phyloP scores from a whole-genome alignment of 2,797 vertebrate species.

The Hippopotamyrus pictus region DNA sequence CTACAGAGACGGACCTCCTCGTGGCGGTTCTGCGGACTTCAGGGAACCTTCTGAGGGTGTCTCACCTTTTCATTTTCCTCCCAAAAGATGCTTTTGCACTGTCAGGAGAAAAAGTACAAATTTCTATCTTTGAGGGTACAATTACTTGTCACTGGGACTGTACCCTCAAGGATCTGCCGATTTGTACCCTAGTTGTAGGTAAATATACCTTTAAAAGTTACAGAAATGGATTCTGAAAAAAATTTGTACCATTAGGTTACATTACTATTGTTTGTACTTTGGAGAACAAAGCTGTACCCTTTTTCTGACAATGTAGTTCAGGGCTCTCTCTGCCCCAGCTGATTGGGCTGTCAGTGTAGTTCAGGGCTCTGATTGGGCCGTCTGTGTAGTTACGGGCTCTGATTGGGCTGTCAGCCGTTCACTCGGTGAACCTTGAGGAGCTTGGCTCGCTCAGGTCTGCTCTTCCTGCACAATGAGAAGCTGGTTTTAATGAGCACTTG shows the following conservation, averaged over 20 bases:
- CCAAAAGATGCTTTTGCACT: not conserved
- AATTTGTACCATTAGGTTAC: not conserved
- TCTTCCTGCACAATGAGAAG: not conserved
- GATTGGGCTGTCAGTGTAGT: not conserved
- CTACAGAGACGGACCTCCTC: constrained; percentile 80
- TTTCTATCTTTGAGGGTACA: not conserved
- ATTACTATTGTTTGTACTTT: not conserved
- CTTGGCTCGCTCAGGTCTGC: not conserved
- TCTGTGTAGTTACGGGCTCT: not conserved
- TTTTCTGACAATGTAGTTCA: not conserved
- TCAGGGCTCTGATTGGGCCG: not conserved
- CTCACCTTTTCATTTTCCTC: not conserved
- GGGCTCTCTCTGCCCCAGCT: not conserved
- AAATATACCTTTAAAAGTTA: not conserved
- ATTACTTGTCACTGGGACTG: not conserved
- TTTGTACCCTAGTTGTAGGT: not conserved
- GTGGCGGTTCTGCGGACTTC: constrained; percentile 78
- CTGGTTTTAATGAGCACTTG: not conserved
- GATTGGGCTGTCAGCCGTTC: not conserved
- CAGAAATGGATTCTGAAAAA: not conserved
- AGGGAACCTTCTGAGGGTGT: constrained; percentile 95
- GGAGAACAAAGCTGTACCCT: not conserved
- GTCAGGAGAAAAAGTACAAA: not conserved
- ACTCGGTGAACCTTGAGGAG: not conserved
- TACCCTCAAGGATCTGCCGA: not conserved